Evolutionary conservation across 2,113 vertebrate species (phyloP).

Genomic region (Cynoglossus semilaevis): DNA sequence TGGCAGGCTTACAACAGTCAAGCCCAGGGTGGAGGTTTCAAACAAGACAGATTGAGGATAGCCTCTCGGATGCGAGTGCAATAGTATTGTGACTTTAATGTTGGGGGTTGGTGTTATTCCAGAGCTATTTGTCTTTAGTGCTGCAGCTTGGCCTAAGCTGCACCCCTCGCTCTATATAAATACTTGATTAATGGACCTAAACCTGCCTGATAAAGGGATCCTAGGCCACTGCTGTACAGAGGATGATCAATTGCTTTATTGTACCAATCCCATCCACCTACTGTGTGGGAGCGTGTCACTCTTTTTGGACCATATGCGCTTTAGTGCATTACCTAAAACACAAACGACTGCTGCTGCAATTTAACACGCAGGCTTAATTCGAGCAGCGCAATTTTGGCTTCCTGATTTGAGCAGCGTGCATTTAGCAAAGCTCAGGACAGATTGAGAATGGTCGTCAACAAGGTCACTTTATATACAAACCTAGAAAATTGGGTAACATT

Average conservation of each 20-base stretch:
- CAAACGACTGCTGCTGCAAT: constrained; percentile 57
- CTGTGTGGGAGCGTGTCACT: constrained; percentile 72
- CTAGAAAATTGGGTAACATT: constrained; percentile 25
- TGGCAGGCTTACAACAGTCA: constrained; percentile 56
- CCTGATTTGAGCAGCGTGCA: constrained; percentile 15
- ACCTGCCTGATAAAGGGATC: constrained; percentile 68
- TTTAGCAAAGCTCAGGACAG: constrained; percentile 36
- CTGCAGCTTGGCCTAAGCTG: constrained; percentile 54
- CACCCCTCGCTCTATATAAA: constrained; percentile 67
- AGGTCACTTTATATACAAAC: constrained; percentile 42
- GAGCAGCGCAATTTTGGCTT: too few relatives aligned
- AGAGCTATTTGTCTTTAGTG: constrained; percentile 68
- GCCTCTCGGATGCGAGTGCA: constrained; percentile 41
- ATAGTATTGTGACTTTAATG: constrained; percentile 62
- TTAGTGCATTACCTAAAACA: constrained; percentile 59
- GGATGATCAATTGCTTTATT: constrained; percentile 68
- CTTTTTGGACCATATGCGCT: constrained; percentile 71
- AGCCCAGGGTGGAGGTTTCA: constrained; percentile 52
- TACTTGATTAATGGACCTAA: constrained; percentile 75
- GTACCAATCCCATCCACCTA: constrained; percentile 71
- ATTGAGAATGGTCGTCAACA: constrained; percentile 39
- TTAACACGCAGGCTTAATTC: constrained; percentile 26
- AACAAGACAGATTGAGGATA: constrained; percentile 66
- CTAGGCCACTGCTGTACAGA: constrained; percentile 45
- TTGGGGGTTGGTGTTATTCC: constrained; percentile 55